These are phyloP conservation scores for Megaceryle alcyon DNA, from an alignment of 2,797 vertebrate species.

Conservation along the genomic window DNA sequence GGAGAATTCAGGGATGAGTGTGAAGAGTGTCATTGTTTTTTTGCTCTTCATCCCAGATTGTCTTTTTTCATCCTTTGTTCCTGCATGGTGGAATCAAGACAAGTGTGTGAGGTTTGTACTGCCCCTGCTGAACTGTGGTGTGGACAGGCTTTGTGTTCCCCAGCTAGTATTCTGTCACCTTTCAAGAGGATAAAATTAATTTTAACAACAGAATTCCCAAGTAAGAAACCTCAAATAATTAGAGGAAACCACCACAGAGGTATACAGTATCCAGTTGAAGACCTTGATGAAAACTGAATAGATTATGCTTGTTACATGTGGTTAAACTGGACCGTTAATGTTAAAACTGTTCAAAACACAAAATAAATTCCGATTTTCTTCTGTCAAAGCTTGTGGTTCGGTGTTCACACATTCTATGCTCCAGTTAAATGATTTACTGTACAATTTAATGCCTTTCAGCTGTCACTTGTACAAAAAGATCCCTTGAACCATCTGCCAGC, in stretches of 20 bases:
- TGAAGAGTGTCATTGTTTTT: neutral
- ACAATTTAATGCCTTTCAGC: slow-evolving; percentile 62
- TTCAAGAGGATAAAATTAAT: neutral
- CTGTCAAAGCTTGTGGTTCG: slow-evolving; percentile 23
- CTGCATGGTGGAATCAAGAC: neutral
- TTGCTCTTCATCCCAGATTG: neutral
- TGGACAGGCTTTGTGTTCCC: neutral
- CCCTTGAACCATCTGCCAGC: slow-evolving; percentile 19
- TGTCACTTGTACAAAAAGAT: slow-evolving; percentile 23
- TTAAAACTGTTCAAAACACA: slow-evolving; percentile 35
- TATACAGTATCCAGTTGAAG: slow-evolving; percentile 45
- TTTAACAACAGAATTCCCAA: neutral
- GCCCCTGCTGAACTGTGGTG: neutral
- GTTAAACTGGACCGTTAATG: slow-evolving; percentile 29
- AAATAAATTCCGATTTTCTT: slow-evolving; percentile 49
- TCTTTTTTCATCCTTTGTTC: neutral
- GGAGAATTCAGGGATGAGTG: neutral
- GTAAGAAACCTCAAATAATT: slow-evolving; percentile 40
- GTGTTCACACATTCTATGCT: slow-evolving; percentile 59
- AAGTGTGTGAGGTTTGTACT: neutral
- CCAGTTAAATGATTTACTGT: slow-evolving; percentile 60
- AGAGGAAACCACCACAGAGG: slow-evolving; percentile 16
- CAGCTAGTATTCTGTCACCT: neutral
- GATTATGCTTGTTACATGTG: slow-evolving; percentile 26
- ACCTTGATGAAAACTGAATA: slow-evolving; percentile 56